Conservation (phyloP, 2,113 vertebrate genomes). For the Picathartes gymnocephalus region DNA sequence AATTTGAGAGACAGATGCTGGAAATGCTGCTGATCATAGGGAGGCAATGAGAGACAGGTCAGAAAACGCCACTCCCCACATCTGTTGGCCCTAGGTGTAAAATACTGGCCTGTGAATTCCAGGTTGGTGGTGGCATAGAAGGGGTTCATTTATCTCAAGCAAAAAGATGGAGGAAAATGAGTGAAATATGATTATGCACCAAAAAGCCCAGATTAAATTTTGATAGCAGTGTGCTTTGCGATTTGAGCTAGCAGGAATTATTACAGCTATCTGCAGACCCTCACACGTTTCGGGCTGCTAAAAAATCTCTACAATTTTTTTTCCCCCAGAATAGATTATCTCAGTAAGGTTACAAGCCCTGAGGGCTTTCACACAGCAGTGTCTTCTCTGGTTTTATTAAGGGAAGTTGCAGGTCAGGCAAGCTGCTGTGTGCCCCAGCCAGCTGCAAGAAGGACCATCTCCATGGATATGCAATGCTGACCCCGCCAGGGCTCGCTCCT, state of each 20-base stretch:
- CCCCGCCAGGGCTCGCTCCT: background rate
- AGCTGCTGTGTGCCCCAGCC: background rate
- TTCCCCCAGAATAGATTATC: background rate
- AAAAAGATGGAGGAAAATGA: constrained; percentile 45
- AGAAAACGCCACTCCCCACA: constrained; percentile 21
- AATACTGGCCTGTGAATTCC: constrained; percentile 37
- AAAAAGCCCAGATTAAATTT: constrained; percentile 53
- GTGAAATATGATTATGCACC: constrained; percentile 45
- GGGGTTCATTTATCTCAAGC: constrained; percentile 45
- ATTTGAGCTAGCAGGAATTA: constrained; percentile 21
- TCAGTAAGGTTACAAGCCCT: background rate
- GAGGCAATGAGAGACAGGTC: background rate
- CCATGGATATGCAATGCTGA: background rate
- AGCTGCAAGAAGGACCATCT: background rate
- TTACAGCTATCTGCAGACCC: background rate
- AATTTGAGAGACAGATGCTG: constrained; percentile 40
- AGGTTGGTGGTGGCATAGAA: constrained; percentile 51
- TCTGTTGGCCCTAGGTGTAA: constrained; percentile 4
- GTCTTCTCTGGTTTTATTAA: constrained; percentile 46
- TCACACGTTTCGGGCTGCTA: background rate
- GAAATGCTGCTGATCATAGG: background rate
- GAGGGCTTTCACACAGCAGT: background rate
- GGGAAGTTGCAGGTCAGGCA: background rate
- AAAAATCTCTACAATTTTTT: background rate
- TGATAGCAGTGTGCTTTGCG: background rate